Evolutionary conservation across 2,113 vertebrate genomes (phyloP).

Genomic region (Nematolebias whitei): DNA sequence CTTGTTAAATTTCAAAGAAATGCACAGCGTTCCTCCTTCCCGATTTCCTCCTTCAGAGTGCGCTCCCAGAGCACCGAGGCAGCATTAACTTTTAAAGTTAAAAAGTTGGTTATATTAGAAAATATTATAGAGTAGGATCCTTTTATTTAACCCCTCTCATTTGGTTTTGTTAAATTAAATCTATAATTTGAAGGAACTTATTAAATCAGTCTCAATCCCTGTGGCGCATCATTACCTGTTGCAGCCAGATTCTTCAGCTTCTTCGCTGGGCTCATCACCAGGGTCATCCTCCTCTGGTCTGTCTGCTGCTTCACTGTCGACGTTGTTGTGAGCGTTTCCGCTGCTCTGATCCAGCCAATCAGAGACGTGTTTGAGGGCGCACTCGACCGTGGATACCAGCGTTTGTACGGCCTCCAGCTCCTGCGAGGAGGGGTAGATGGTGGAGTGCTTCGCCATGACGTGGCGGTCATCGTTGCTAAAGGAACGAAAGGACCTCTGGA

Average conservation of each 20-base stretch:
- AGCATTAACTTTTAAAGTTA: too few relatives aligned
- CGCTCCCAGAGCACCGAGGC: too few relatives aligned
- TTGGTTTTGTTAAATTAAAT: too few relatives aligned
- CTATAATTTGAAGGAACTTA: too few relatives aligned
- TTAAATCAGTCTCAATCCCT: too few relatives aligned
- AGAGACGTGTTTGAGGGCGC: conserved; percentile 96
- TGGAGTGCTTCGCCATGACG: conserved; percentile 98
- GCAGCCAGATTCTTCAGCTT: conserved; percentile 77
- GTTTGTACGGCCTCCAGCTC: conserved; percentile 97
- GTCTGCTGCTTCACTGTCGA: conserved; percentile 45
- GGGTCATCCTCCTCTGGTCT: conserved; percentile 53
- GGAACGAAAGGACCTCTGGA: conserved; percentile 97
- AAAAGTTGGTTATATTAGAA: too few relatives aligned
- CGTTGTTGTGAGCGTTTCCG: conserved; percentile 13
- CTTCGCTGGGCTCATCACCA: conserved; percentile 29
- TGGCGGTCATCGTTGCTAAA: conserved; percentile 99
- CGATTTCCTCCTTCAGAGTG: too few relatives aligned
- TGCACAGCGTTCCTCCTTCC: too few relatives aligned
- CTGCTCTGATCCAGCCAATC: conserved; percentile 92
- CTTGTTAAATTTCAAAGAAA: too few relatives aligned
- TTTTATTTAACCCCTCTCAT: too few relatives aligned
- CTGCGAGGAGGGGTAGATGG: conserved; percentile 96
- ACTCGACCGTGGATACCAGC: conserved; percentile 96
- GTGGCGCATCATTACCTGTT: conserved; percentile 79
- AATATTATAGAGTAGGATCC: too few relatives aligned